A percentile compares a stretch with the other conserved stretches of the same genome.
Evolutionary conservation across 2,113 vertebrate species (phyloP).

Genomic region (Pipa parva): DNA sequence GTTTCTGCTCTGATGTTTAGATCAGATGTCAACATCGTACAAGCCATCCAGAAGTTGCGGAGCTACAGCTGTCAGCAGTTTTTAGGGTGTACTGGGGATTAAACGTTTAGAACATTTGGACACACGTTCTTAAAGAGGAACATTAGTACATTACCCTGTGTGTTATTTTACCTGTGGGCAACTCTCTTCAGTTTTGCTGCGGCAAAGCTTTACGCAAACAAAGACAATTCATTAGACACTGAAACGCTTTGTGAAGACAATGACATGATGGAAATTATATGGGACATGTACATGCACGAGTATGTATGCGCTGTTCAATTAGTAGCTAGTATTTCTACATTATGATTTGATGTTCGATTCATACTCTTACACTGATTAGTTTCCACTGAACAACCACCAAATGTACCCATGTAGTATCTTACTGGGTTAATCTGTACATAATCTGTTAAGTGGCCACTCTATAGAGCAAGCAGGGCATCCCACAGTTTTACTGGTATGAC

Average conservation of each 20-base stretch:
- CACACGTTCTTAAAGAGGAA: slow-evolving; percentile 4
- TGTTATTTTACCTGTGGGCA: slow-evolving; percentile 72
- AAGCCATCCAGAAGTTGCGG: too few species aligned
- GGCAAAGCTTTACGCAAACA: slow-evolving; percentile 77
- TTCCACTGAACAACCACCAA: too few species aligned
- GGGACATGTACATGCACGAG: slow-evolving; percentile 41
- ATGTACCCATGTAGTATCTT: too few species aligned
- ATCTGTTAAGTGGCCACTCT: too few species aligned
- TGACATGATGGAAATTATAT: not conserved
- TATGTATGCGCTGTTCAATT: not conserved
- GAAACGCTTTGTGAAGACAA: slow-evolving; percentile 28
- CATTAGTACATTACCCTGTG: slow-evolving; percentile 48
- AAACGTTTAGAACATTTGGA: not conserved
- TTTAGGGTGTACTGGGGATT: not conserved
- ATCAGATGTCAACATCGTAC: too few species aligned
- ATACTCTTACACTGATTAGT: too few species aligned
- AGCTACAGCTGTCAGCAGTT: not conserved
- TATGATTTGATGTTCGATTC: too few species aligned
- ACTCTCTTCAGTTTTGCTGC: slow-evolving; percentile 73
- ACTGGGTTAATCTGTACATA: too few species aligned
- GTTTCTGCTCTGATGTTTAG: too few species aligned
- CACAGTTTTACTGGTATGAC: too few species aligned
- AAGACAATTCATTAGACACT: slow-evolving; percentile 70
- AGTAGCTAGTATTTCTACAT: too few species aligned
- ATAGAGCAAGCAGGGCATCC: too few species aligned